phyloP scores from a whole-genome alignment of 2,113 vertebrate species.

The Dermatemys mawii region DNA sequence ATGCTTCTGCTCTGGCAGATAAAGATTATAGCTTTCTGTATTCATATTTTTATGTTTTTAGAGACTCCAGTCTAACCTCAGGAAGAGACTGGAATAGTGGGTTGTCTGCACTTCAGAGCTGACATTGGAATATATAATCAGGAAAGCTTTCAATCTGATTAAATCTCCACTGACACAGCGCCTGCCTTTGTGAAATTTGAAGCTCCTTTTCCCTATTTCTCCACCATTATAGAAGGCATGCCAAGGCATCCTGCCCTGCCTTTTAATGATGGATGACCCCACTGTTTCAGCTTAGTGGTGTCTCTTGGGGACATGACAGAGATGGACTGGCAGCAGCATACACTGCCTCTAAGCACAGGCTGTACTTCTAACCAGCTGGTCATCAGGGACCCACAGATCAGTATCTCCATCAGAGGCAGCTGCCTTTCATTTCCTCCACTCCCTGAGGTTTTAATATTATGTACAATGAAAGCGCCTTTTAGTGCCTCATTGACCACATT shows the following conservation, averaged over 20 bases:
- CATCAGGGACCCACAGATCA: neutral
- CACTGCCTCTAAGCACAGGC: neutral
- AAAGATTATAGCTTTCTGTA: constrained; percentile 40
- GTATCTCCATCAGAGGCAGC: fast-evolving
- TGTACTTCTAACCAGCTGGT: neutral
- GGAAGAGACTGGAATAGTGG: neutral
- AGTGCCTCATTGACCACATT: neutral
- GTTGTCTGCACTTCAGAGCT: neutral
- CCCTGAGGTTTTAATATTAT: neutral
- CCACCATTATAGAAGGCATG: neutral
- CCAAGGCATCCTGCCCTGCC: neutral
- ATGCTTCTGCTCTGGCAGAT: neutral
- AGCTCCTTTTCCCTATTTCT: neutral
- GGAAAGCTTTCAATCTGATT: neutral
- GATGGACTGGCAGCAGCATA: neutral
- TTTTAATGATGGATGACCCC: neutral
- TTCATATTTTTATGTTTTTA: constrained; percentile 22
- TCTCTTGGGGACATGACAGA: neutral
- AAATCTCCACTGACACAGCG: neutral
- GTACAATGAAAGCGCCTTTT: neutral
- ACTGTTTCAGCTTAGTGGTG: fast-evolving
- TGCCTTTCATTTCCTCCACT: fast-evolving
- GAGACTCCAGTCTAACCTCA: constrained; percentile 21
- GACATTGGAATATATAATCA: neutral
- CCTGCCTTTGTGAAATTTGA: neutral